Evolutionary conservation across 2,113 vertebrate genomes (phyloP).

Genomic region (Vulpes vulpes): DNA sequence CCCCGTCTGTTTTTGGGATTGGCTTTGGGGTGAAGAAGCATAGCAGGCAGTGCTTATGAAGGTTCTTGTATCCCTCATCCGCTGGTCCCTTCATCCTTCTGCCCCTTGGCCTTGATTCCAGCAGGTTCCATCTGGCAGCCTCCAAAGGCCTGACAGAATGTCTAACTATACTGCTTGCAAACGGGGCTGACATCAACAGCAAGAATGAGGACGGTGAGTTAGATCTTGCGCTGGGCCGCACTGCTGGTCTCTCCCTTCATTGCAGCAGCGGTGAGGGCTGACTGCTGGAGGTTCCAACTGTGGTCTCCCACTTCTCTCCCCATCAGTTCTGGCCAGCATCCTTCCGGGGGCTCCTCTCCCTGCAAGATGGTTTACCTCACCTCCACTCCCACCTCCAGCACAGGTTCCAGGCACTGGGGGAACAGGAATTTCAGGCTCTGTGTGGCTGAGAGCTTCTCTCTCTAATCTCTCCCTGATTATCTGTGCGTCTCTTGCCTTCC

Average conservation of each 20-base stretch:
- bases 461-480: conserved; percentile 82
- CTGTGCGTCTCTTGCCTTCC: conserved; percentile 64
- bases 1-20: background rate
- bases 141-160: conserved; percentile 87
- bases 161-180: conserved; percentile 85
- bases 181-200: conserved; percentile 83
- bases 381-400: background rate
- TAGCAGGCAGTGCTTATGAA: background rate
- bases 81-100: background rate
- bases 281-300: background rate
- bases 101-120: background rate
- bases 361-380: background rate
- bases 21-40: background rate
- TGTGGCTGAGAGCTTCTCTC: conserved; percentile 57
- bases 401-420: conserved; percentile 40
- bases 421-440: conserved; percentile 81
- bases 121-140: conserved; percentile 89
- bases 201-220: conserved; percentile 86
- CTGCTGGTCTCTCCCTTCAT: background rate
- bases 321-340: background rate
- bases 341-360: background rate
- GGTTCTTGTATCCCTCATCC: background rate
- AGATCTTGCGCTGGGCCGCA: fast-evolving
- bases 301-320: background rate
- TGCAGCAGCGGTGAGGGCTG: background rate